Percentiles rank a stretch among this genome's conserved stretches.
These are phyloP conservation scores for Channa argus DNA, from an alignment of 2,113 vertebrate genomes.

Conservation along the genomic window DNA sequence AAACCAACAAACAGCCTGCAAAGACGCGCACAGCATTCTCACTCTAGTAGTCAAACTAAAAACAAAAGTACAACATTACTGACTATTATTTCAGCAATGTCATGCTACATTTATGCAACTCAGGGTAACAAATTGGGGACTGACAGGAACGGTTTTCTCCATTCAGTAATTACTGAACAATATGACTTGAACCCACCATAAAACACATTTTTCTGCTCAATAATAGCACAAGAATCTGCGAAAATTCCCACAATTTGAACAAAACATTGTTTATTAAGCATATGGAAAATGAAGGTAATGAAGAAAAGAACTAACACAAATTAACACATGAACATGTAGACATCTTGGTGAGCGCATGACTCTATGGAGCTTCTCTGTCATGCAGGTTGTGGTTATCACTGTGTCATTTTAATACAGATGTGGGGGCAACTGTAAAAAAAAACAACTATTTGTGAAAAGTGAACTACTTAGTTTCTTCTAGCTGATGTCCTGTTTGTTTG, in stretches of 20 bases:
- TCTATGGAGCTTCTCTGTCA: too few species aligned
- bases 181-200: background rate
- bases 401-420: too few species aligned
- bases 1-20: background rate
- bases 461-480: background rate
- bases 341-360: too few species aligned
- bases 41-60: slow-evolving; percentile 1
- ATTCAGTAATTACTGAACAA: background rate
- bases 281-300: too few species aligned
- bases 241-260: background rate
- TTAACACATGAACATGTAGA: too few species aligned
- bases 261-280: background rate
- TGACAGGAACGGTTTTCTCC: background rate
- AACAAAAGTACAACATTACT: slow-evolving; percentile 19
- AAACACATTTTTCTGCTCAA: slow-evolving; percentile 11
- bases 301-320: too few species aligned
- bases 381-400: too few species aligned
- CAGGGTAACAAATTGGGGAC: background rate
- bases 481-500: slow-evolving; percentile 9
- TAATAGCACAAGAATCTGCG: background rate
- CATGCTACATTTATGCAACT: background rate
- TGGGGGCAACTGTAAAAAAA: background rate
- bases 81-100: background rate
- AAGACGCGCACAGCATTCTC: background rate
- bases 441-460: background rate